Conservation (phyloP, 2,888 invertebrate genomes). For the Alsophila aescularia region DNA sequence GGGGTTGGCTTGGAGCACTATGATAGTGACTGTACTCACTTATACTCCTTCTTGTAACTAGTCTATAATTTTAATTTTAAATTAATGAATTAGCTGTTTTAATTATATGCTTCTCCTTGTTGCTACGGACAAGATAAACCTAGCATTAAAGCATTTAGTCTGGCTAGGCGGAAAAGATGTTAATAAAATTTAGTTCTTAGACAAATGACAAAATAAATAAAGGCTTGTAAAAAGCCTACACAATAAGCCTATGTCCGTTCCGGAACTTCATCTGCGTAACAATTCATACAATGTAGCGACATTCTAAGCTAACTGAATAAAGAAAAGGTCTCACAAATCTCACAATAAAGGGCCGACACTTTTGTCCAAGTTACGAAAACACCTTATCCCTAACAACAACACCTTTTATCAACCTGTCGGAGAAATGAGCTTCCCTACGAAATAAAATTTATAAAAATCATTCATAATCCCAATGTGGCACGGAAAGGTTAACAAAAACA, state of each 20-base stretch:
- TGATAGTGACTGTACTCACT: too few species aligned
- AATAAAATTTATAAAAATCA: slow-evolving; percentile 19
- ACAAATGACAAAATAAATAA: too few species aligned
- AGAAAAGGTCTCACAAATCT: neutral
- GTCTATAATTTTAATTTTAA: too few species aligned
- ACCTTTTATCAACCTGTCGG: slow-evolving; percentile 18
- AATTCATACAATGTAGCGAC: neutral
- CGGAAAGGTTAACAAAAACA: slow-evolving; percentile 8
- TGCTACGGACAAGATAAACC: too few species aligned
- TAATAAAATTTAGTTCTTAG: too few species aligned
- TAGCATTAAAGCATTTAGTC: too few species aligned
- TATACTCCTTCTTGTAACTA: too few species aligned
- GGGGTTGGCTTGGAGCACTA: too few species aligned
- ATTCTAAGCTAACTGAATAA: neutral
- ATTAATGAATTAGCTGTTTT: too few species aligned
- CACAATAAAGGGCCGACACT: neutral
- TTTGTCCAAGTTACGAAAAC: slow-evolving; percentile 1
- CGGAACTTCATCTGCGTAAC: neutral
- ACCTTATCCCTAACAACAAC: slow-evolving; percentile 10
- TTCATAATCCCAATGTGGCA: slow-evolving; percentile 7
- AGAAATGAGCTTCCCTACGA: slow-evolving; percentile 6
- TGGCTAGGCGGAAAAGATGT: too few species aligned
- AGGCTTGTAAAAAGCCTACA: neutral
- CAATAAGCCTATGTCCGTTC: neutral
- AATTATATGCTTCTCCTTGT: too few species aligned